These are phyloP conservation scores for Ptychodera flava DNA, from an alignment of 35 echinoderm and acorn worm species.

Conservation along the genomic window DNA sequence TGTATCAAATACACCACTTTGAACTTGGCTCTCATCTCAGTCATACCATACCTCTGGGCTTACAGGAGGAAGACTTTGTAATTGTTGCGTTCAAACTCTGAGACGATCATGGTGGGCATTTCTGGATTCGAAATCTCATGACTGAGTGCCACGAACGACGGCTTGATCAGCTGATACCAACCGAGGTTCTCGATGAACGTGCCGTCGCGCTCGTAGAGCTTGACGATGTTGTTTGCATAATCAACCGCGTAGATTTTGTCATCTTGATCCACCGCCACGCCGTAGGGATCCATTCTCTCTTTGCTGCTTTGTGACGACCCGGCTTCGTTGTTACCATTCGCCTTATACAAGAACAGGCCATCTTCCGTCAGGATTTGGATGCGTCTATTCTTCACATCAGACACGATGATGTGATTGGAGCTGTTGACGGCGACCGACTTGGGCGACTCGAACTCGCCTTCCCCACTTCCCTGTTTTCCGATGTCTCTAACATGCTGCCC, in stretches of 20 bases:
- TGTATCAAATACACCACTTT: no score
- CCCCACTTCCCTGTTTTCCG: background rate
- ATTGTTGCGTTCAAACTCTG: background rate
- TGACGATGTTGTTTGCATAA: background rate
- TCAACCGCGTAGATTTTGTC: background rate
- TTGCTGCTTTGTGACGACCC: background rate
- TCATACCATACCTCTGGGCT: no score
- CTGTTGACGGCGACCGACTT: background rate
- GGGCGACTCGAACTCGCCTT: background rate
- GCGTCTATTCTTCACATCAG: background rate
- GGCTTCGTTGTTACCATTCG: background rate
- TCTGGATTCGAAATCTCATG: background rate
- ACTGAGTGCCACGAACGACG: background rate
- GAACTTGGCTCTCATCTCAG: no score
- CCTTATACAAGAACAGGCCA: background rate
- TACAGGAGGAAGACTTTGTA: background rate
- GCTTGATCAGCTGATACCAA: background rate
- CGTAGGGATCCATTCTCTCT: background rate
- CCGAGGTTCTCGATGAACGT: background rate
- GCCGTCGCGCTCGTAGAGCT: background rate
- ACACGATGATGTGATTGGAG: background rate
- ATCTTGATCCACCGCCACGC: background rate
- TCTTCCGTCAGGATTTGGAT: background rate
- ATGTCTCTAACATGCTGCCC: background rate
- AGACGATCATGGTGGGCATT: background rate